phyloP scores from a whole-genome alignment of 30 jellyfish, hydroid and myxozoan genomes.

The Sanderia malayensis region DNA sequence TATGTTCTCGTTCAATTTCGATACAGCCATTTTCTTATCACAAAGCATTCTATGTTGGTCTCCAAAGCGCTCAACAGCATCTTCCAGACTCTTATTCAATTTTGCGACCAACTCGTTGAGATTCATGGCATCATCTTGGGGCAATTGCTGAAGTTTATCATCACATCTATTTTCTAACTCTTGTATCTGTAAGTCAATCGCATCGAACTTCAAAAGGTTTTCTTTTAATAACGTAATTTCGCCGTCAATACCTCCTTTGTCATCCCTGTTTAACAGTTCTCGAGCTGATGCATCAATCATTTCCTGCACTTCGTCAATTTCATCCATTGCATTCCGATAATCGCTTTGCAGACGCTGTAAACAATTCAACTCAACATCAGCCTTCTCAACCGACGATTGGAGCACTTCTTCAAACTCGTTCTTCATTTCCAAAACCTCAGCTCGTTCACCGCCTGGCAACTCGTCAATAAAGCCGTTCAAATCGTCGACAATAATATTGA shows the following conservation, averaged over 20 bases:
- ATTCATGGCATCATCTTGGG: slow-evolving; percentile 17
- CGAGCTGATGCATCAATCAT: background rate
- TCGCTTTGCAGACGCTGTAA: slow-evolving; percentile 2
- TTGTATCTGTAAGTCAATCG: slow-evolving; percentile 13
- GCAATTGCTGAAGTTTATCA: slow-evolving; percentile 10
- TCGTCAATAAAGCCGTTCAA: slow-evolving; percentile 12
- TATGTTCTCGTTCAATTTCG: background rate
- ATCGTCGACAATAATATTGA: slow-evolving; percentile 29
- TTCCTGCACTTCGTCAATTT: background rate
- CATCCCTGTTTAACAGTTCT: background rate
- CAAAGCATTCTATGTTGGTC: slow-evolving; percentile 21
- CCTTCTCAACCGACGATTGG: slow-evolving; percentile 20
- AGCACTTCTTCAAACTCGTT: slow-evolving; percentile 51
- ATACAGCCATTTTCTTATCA: background rate
- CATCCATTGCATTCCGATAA: background rate
- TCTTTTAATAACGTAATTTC: background rate
- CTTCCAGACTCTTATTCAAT: slow-evolving; percentile 10
- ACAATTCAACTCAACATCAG: background rate
- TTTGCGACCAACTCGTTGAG: slow-evolving; percentile 4
- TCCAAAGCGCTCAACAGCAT: slow-evolving; percentile 9
- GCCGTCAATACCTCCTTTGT: background rate
- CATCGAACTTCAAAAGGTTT: background rate
- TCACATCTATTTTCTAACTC: slow-evolving; percentile 5
- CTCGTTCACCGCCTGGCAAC: slow-evolving; percentile 11
- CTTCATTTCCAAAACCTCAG: slow-evolving; percentile 25